Percentiles rank a stretch among this genome's conserved stretches.
These are phyloP conservation scores for Pocillopora meandrina DNA, from an alignment of 92 coral and sea anemone genomes.

Conservation along the genomic window DNA sequence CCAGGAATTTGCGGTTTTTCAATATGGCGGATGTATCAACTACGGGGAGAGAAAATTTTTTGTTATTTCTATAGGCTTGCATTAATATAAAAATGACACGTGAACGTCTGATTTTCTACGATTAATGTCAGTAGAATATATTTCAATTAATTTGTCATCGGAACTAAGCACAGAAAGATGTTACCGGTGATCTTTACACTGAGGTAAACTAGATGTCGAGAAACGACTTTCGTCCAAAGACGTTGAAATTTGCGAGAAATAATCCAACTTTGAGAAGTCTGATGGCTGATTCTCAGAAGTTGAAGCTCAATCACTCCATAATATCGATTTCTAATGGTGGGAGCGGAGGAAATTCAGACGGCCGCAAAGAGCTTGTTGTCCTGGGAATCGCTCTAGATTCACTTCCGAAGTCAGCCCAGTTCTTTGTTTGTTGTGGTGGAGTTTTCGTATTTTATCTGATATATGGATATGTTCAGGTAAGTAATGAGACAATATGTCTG, in stretches of 20 bases:
- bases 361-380: conserved; percentile 51
- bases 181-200: background rate
- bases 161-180: background rate
- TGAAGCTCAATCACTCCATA: conserved; percentile 34
- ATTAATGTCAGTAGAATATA: background rate
- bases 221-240: conserved; percentile 19
- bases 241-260: conserved; percentile 11
- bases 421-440: conserved; percentile 88
- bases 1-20: no score
- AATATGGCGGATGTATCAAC: no score
- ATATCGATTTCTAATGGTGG: conserved; percentile 40
- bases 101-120: background rate
- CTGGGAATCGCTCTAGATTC: conserved; percentile 77
- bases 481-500: background rate
- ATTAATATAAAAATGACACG: no score
- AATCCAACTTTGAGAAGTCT: conserved; percentile 1
- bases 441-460: conserved; percentile 89
- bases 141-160: background rate
- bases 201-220: conserved; percentile 4
- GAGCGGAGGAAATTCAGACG: conserved; percentile 6
- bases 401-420: conserved; percentile 73
- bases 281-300: conserved; percentile 13
- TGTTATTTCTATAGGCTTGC: no score
- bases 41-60: no score
- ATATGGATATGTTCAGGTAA: conserved; percentile 97